Evolutionary conservation across 1,140 invertebrate species (phyloP), one percentile per base, ranked within the genome.

Genomic region (Meloidogyne floridensis): DNA sequence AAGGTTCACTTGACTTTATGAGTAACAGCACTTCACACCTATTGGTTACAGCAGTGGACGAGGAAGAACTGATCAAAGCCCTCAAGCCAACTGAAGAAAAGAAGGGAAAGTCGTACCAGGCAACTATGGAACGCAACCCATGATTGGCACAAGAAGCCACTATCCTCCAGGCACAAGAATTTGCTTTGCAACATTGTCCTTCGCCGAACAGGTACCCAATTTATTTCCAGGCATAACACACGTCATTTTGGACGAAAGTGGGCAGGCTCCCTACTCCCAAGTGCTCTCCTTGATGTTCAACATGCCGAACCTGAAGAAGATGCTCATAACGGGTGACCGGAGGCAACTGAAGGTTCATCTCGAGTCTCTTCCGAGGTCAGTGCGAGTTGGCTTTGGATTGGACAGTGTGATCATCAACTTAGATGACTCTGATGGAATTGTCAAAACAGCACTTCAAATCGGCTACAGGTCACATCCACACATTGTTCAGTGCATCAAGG

Each of bases 331-430:
- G 7, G 73, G 73, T 3, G 73, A 75, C 8, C 18, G 32, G 4
- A 54, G 18, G n/a, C 73, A 75, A 20, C 73, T 75, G 5, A 56
- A 51, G 8, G 73, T 75, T 6, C 51, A 75, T 32, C 18, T 75
- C 18, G 56, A 75, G 20, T 51, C 51, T 2, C n/a, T 75, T 18
- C 73, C 73, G 2, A 5, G 56, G 10, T 0, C 51, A 9, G 13
- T 75, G 2, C 18, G 73, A 75, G 18, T 43, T 7, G 73, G 73
- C 4, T 75, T 42, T 56, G 73, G 73, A 9, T 10, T 75, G 3
- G 73, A 75, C 73, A 75, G 47, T 54, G 18, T 75, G 51, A 54
- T 75, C n/a, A 5, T 75, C 8, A 75, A 75, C 32, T 9, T 20
- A 8, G 73, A 75, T 56, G 9, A 1, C 2, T 32, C 73, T 8